Evolutionary conservation across 2,888 invertebrate species (phyloP), one percentile per base, ranked within the genome.

Genomic region (Phortica magna): DNA sequence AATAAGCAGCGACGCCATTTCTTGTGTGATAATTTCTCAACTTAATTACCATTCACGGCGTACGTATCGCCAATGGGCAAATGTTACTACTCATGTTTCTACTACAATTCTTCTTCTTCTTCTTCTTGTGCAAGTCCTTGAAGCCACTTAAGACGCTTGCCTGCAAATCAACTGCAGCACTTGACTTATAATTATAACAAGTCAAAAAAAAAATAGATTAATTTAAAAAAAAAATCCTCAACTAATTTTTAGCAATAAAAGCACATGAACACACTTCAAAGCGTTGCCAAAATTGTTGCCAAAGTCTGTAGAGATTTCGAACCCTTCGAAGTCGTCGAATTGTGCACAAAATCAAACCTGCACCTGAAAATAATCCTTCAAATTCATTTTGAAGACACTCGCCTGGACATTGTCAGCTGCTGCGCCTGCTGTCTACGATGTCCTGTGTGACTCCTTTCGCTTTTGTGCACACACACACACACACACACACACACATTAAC

Each of bases 401-500:
- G 48, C 48, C 7, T 48, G 48, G 48, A 48, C 48, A 48, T 48
- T 17, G 59, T 59, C 59, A 59, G 59, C 41, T 31, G 41, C 65
- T 31, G 39, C 31, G 39, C 0, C 14, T 10, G 39, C 31, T 39
- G 65, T 10, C 31, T 22, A 12, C 12, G 39, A 31, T 59, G 10
- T 14, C 14, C 65, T 65, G 65, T 39, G 14, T 14, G 65, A 12
- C 65, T 22, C 14, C 19, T 9, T 19, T 59, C n/a, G 59, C 17
- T 12, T 19, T 17, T 59, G 7, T 7, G 10, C 14, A 7, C 57
- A 4, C n/a, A n/a, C 57, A 7, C 57, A 7, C 57, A 57, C 17
- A 14, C 59, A n/a, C 7, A 59, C 53, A 53, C n/a, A 53, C 53
- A 9, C 68, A 82, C 81, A 78, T n/a, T n/a, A n/a, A n/a, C 48